These are phyloP conservation scores for Rhagonycha fulva DNA, from an alignment of 2,888 invertebrate genomes.

Conservation along the genomic window DNA sequence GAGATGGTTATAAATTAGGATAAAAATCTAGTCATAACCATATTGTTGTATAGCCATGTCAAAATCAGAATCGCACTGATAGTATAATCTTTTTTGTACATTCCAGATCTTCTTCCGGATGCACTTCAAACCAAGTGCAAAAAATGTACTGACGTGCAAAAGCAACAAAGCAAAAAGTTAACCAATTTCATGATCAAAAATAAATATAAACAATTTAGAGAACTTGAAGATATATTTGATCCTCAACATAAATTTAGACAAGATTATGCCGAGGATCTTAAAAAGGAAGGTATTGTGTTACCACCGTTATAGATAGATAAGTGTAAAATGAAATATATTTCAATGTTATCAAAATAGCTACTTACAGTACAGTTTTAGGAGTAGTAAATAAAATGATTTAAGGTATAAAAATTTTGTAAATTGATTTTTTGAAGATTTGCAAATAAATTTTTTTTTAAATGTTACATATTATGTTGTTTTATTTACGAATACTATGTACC, in stretches of 20 bases:
- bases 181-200: conserved; percentile 69
- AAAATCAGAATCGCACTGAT: no score
- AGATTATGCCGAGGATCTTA: conserved; percentile 66
- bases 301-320: not conserved
- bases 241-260: conserved; percentile 66
- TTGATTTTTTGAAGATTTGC: not conserved
- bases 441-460: not conserved
- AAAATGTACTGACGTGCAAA: conserved; percentile 71
- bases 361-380: no score
- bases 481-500: not conserved
- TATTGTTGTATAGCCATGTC: no score
- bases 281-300: conserved; percentile 38
- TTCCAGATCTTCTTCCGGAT: conserved; percentile 67
- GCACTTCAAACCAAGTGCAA: conserved; percentile 68
- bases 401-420: no score
- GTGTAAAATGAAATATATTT: not conserved
- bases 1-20: no score
- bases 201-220: conserved; percentile 66
- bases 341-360: not conserved
- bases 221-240: conserved; percentile 70
- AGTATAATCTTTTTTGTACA: not conserved
- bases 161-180: conserved; percentile 65
- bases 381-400: no score
- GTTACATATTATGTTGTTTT: not conserved
- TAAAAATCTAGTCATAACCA: no score